Evolutionary conservation across 2,113 vertebrate species (phyloP).

Genomic region (Pseudorasbora parva): DNA sequence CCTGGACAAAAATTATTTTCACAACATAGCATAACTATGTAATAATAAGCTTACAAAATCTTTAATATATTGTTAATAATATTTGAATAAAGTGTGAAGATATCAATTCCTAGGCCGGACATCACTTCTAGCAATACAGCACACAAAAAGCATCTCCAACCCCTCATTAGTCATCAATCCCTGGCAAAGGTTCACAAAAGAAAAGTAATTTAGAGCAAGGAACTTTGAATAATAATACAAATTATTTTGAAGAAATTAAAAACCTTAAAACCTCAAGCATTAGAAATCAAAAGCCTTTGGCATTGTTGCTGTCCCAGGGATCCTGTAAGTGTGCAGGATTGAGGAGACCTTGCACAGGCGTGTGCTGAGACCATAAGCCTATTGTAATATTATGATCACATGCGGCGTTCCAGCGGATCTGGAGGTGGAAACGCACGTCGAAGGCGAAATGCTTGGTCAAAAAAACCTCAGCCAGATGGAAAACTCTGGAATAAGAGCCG

Average conservation of each 20-base stretch:
- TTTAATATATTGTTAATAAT: no score
- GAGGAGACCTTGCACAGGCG: constrained; percentile 56
- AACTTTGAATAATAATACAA: no score
- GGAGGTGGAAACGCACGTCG: constrained; percentile 8
- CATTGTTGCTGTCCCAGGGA: background rate
- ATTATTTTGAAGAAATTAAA: background rate
- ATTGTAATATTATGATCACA: constrained; percentile 65
- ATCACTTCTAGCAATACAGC: no score
- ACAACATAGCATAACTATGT: no score
- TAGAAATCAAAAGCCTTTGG: background rate
- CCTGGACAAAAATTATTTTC: no score
- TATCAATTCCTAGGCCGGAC: no score
- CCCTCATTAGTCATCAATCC: no score
- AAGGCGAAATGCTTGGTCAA: background rate
- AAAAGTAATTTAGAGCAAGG: no score
- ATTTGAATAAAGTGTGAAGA: no score
- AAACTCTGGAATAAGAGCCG: constrained; percentile 24
- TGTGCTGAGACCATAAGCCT: constrained; percentile 61
- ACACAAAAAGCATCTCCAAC: no score
- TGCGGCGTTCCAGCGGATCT: constrained; percentile 50
- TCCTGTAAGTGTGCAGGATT: background rate
- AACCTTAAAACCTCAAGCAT: background rate
- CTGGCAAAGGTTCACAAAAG: no score
- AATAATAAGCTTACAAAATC: no score
- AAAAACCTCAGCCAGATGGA: background rate